Base-by-base conservation (phyloP, 2,888 invertebrate genomes). In the Netelia virgata region DNA sequence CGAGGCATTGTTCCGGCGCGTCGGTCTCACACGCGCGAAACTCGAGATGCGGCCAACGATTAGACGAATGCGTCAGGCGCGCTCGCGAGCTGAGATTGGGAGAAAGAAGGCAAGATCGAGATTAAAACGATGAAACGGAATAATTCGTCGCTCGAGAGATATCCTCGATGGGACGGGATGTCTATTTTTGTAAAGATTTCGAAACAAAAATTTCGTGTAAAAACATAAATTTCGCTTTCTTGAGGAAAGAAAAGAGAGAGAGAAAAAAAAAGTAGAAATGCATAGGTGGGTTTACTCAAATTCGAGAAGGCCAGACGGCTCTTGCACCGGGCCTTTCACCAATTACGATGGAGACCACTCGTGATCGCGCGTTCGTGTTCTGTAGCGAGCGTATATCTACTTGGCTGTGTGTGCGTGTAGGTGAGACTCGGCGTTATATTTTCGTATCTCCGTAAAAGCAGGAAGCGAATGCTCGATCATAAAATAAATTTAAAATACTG, bases 301-400 rank as follows among this genome's bases (percentile, higher is more conserved):
- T 41, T 55, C 41, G 70, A 73, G 85, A 84, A 85, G 86, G 85
- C 85, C 86, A 83, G 77, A 82, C 41, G 50, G 41, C 55, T 36
- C 53, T 69, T 66, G 53, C 73, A 73, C 28, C 69, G 68, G 61
- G 73, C 83, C 83, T 83, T 83, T 83, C 83, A 83, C 83, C 78
- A 70, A 74, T 69, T 73, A 70, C 69, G 11, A 50, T 59, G 43
- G 20, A 73, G 69, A 78, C 66, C 63, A 28, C 73, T 61, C 41
- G 36, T 53, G 72, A 70, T 76, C 41, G 57, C 57, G 50, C 14
- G 41, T 18, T 64, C 69, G 11, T 14, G n/a, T 64, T 36, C 59
- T 43, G 6, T 10, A 11, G n/a, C 11, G 59, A 66, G 28, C 14
- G 28, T 36, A 75, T 50, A n/a, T n/a, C n/a, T n/a, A 36, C 47